Conservation (phyloP, 2,888 invertebrate genomes). For the Eledona agricola region DNA sequence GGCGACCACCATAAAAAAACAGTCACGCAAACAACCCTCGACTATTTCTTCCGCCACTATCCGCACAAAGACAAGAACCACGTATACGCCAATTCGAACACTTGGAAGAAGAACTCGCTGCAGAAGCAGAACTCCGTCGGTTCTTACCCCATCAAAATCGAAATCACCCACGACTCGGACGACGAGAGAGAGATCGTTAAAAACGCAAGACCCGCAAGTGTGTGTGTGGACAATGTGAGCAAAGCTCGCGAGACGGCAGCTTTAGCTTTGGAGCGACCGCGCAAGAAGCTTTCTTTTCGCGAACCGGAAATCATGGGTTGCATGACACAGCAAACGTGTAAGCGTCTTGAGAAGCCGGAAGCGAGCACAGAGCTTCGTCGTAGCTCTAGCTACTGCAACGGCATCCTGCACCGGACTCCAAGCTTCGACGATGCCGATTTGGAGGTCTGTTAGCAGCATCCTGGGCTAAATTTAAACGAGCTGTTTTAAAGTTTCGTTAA, state of each 20-base stretch:
- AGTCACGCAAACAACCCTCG: slow-evolving; percentile 62
- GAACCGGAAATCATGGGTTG: slow-evolving; percentile 78
- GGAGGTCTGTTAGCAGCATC: slow-evolving; percentile 63
- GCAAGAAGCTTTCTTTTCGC: slow-evolving; percentile 87
- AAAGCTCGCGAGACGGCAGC: slow-evolving; percentile 60
- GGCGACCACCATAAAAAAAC: slow-evolving; percentile 52
- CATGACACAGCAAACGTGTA: background rate
- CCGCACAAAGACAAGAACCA: slow-evolving; percentile 59
- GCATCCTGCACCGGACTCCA: slow-evolving; percentile 55
- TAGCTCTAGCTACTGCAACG: slow-evolving; percentile 51
- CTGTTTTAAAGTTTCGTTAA: slow-evolving; percentile 5
- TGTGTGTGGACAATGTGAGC: slow-evolving; percentile 56
- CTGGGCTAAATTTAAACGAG: slow-evolving; percentile 3
- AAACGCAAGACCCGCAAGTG: slow-evolving; percentile 54
- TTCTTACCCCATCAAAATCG: slow-evolving; percentile 57
- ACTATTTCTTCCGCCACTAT: slow-evolving; percentile 62
- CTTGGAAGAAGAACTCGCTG: slow-evolving; percentile 43
- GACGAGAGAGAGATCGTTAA: slow-evolving; percentile 43
- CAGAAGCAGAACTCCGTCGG: slow-evolving; percentile 60
- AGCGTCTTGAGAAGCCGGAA: slow-evolving; percentile 8
- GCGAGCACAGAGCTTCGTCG: slow-evolving; percentile 52
- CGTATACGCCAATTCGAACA: slow-evolving; percentile 46
- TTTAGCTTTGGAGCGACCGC: slow-evolving; percentile 69
- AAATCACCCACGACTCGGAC: slow-evolving; percentile 49
- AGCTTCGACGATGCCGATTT: slow-evolving; percentile 70